A percentile compares a stretch with the other conserved stretches of the same genome.
Evolutionary conservation across 2,888 invertebrate genomes (phyloP).

Genomic region (Drosophila sordidapex): DNA sequence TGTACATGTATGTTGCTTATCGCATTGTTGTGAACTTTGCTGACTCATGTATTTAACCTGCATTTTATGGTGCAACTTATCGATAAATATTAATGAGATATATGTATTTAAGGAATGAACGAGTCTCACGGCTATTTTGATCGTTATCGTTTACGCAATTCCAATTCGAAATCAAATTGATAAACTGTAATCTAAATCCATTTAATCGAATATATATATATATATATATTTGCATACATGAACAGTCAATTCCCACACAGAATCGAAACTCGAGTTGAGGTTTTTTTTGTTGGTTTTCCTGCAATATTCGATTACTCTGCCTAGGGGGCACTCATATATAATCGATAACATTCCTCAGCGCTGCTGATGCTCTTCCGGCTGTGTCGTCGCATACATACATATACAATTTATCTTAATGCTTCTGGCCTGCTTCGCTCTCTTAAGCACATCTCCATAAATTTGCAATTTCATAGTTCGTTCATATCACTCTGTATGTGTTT

Average conservation of each 20-base stretch:
- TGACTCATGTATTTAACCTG: conserved; percentile 33
- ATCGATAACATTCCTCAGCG: conserved; percentile 16
- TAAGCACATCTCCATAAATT: conserved; percentile 55
- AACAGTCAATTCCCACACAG: neutral
- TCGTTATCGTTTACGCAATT: neutral
- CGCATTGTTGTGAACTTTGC: conserved; percentile 5
- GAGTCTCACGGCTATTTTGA: neutral
- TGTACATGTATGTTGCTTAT: conserved; percentile 17
- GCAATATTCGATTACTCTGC: neutral
- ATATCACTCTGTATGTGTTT: conserved; percentile 9
- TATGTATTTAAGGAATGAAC: neutral
- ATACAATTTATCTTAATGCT: conserved; percentile 26
- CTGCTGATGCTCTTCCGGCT: neutral
- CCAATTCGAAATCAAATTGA: neutral
- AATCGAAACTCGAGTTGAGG: neutral
- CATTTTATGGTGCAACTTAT: conserved; percentile 46
- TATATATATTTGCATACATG: neutral
- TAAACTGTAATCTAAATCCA: neutral
- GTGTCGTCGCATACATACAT: neutral
- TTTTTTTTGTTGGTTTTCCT: neutral
- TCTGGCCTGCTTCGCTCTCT: conserved; percentile 37
- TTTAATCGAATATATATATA: neutral
- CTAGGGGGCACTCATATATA: neutral
- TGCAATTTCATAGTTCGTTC: conserved; percentile 49
- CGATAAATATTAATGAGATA: conserved; percentile 22